Conservation (phyloP, 2,888 invertebrate genomes). For the Nezara viridula region DNA sequence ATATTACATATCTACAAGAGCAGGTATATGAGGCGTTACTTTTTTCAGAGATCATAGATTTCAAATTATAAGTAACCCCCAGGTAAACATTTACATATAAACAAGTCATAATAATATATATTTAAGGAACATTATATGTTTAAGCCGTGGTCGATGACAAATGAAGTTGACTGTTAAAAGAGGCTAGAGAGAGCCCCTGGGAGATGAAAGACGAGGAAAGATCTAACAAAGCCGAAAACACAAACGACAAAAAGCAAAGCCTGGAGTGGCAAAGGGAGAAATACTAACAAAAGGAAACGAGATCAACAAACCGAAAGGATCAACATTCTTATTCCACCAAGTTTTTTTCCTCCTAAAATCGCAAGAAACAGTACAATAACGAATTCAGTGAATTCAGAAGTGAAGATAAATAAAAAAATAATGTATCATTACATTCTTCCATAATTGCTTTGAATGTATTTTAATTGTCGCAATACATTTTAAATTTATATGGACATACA, state of each 20-base stretch:
- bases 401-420: no score
- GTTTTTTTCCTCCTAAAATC: not conserved
- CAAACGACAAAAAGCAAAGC: slow-evolving; percentile 33
- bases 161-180: not conserved
- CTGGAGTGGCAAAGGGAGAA: not conserved
- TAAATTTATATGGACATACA: no score
- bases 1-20: no score
- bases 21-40: no score
- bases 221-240: slow-evolving; percentile 30
- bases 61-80: no score
- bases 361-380: not conserved
- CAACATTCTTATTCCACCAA: not conserved
- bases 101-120: no score
- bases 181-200: not conserved
- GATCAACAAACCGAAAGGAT: slow-evolving; percentile 37
- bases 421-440: no score
- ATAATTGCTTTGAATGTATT: no score
- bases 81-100: no score
- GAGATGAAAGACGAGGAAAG: not conserved
- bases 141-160: not conserved
- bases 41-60: no score
- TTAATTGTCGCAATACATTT: no score
- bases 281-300: slow-evolving; percentile 34
- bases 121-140: not conserved
- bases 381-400: no score